Base-by-base conservation (phyloP, 37 sponge, comb jelly and placozoan genomes). In the Spongilla lacustris region DNA sequence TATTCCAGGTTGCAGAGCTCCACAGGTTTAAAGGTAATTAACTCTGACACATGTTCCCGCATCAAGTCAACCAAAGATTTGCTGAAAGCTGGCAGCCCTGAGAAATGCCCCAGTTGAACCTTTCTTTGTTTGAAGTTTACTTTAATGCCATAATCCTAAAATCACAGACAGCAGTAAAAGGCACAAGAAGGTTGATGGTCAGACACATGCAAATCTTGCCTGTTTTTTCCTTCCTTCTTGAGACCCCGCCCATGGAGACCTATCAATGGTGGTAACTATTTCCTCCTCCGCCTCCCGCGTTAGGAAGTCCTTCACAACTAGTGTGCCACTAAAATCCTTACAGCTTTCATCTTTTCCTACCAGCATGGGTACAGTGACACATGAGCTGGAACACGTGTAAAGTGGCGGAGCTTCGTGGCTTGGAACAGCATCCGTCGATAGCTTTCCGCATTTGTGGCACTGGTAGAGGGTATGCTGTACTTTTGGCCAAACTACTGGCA, bases 1-100 rank as follows among this genome's bases (percentile, higher is more conserved):
- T 99, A 99, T 33, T 95, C 95, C 19, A 99, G 81, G 86, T 95
- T 95, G 69, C 99, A 99, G 74, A 94, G 81, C 82, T 99, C 99
- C 49, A 99, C 98, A 29, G 97, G 97, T 13, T 67, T 36, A 81
- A 97, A 99, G 27, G 49, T 70, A 11, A 29, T 37, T 9, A 97
- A 74, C 2, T 33, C 71, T 24, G 58, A 32, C 58, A 94, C 74
- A 5, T 34, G 19, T 28, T 29, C 21, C 6, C 69, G 74, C 68
- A 98, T 74, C 19, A 84, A 85, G 5, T 79, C 35, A 41, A 96
- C 87, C 58, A 98, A 71, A 0, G 38, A 21, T 25, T 87, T n/a
- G 58, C 86, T 82, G 81, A 81, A 97, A 0, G 87, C 35, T 10
- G 99, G 99, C 30, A 99, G 87, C 4, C 99, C 99, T 69, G 48